phyloP scores from a whole-genome alignment of 2,888 invertebrate species.

The Myopa testacea region DNA sequence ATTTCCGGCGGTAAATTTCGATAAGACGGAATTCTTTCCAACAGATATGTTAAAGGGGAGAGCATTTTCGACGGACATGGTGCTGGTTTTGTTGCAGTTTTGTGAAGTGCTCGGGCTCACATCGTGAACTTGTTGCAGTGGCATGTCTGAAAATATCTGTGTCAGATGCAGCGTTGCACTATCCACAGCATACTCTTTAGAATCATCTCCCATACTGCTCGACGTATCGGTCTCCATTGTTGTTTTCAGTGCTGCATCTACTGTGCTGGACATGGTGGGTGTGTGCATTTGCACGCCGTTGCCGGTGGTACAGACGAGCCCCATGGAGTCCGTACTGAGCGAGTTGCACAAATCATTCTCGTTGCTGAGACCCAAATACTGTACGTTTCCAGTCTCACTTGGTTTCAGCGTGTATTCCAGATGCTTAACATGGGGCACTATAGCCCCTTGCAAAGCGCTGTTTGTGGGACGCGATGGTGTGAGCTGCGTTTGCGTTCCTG shows the following conservation, averaged over 20 bases:
- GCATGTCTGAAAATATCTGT: conserved; percentile 54
- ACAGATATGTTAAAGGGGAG: neutral
- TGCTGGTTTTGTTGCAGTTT: neutral
- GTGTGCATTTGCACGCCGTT: conserved; percentile 37
- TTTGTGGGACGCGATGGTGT: conserved; percentile 14
- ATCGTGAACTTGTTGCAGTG: conserved; percentile 31
- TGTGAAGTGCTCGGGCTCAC: conserved; percentile 7
- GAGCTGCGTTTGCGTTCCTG: neutral
- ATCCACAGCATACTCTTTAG: conserved; percentile 35
- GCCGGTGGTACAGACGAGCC: conserved; percentile 25
- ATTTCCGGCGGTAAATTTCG: neutral
- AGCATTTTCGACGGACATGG: neutral
- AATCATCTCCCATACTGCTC: conserved; percentile 4
- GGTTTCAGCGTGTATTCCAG: conserved; percentile 1
- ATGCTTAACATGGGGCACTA: conserved; percentile 10
- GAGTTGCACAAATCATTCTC: conserved; percentile 35
- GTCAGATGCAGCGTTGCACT: conserved; percentile 52
- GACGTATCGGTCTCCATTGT: neutral
- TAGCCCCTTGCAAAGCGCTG: conserved; percentile 18
- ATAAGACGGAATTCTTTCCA: conserved; percentile 8
- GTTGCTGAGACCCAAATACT: conserved; percentile 34
- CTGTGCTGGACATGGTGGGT: conserved; percentile 14
- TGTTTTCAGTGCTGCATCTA: neutral
- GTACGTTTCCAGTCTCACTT: conserved; percentile 16
- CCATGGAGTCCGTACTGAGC: conserved; percentile 20